Evolutionary conservation across 2,888 invertebrate species (phyloP).

Genomic region (Trachelus iudaicus): DNA sequence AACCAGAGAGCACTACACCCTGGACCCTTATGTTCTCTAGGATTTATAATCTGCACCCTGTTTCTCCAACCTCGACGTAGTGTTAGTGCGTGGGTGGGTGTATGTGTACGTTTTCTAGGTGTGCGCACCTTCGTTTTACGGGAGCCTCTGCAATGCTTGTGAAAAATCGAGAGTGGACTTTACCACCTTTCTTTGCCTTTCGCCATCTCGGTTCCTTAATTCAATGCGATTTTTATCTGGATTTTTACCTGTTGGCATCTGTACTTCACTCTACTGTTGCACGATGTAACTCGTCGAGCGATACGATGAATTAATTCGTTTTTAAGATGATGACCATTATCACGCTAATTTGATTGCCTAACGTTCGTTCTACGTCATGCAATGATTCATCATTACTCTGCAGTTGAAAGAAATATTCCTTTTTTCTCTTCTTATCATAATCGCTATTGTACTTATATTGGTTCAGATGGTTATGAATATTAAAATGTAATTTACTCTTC

Average conservation of each 20-base stretch:
- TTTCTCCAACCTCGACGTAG: background rate
- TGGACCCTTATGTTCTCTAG: background rate
- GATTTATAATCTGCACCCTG: background rate
- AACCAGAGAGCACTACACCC: background rate
- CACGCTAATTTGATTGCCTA: background rate
- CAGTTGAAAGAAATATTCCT: background rate
- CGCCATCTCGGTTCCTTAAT: background rate
- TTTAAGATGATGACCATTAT: background rate
- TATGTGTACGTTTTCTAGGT: conserved; percentile 8
- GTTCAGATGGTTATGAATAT: background rate
- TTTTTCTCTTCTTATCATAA: background rate
- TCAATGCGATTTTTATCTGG: background rate
- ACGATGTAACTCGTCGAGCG: background rate
- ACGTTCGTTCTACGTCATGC: background rate
- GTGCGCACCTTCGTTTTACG: background rate
- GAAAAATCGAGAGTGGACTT: background rate
- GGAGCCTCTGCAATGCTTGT: background rate
- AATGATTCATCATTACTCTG: background rate
- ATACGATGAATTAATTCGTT: background rate
- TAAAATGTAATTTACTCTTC: background rate
- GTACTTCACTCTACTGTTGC: too few relatives aligned
- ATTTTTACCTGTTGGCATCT: background rate
- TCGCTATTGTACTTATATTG: background rate
- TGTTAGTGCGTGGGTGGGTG: background rate
- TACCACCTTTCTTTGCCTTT: background rate